A percentile compares a stretch with the other conserved stretches of the same genome.
phyloP scores from a whole-genome alignment of 2,113 vertebrate genomes.

The Reinhardtius hippoglossoides region DNA sequence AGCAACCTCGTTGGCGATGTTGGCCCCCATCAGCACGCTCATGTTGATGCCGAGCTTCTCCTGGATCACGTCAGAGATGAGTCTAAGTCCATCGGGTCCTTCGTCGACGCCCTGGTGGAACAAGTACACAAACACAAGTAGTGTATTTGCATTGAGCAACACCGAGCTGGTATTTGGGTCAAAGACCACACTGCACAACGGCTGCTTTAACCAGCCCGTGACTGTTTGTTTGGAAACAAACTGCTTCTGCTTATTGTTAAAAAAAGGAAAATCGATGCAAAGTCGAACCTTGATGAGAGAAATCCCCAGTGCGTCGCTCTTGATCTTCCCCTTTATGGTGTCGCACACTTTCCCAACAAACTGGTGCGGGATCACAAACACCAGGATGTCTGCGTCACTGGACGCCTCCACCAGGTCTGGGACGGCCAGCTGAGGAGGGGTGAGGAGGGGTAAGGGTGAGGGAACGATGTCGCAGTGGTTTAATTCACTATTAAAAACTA shows the following conservation, averaged over 20 bases:
- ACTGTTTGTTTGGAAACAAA: background rate
- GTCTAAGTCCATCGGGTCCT: constrained; percentile 91
- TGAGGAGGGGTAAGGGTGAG: background rate
- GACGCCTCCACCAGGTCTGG: constrained; percentile 91
- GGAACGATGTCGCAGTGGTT: background rate
- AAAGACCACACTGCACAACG: background rate
- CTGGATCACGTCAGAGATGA: constrained; percentile 96
- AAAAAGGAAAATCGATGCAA: background rate
- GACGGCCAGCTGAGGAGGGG: constrained; percentile 87
- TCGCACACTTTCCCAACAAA: constrained; percentile 91
- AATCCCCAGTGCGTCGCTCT: constrained; percentile 86
- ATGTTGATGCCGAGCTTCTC: constrained; percentile 91
- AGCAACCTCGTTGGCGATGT: constrained; percentile 96
- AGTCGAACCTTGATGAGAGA: constrained; percentile 94
- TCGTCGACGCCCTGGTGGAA: constrained; percentile 90
- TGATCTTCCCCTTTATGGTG: constrained; percentile 90
- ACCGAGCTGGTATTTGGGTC: constrained; percentile 3
- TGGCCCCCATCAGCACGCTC: constrained; percentile 96
- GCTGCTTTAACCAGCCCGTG: too few species aligned
- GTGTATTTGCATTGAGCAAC: background rate
- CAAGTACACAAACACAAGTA: background rate
- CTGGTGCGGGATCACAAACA: constrained; percentile 98
- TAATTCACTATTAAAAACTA: background rate
- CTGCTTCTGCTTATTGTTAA: background rate
- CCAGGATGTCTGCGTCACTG: constrained; percentile 86